Evolutionary conservation across 1,140 invertebrate genomes (phyloP).

Genomic region (Eupeodes corollae): DNA sequence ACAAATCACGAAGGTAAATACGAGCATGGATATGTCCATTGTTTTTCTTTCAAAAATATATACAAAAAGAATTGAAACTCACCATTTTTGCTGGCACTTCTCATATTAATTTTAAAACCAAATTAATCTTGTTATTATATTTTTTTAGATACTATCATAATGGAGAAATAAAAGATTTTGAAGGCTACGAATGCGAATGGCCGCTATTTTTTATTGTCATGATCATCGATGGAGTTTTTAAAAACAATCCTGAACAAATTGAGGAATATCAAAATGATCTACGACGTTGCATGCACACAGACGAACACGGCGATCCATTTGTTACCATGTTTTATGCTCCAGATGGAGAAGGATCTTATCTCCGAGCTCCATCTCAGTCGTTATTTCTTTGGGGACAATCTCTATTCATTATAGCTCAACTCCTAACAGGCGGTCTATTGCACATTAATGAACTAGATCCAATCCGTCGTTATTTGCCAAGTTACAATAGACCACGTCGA

Average conservation of each 20-base stretch:
- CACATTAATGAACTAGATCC: constrained; percentile 95
- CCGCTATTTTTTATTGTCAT: constrained; percentile 91
- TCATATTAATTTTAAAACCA: constrained; percentile 1
- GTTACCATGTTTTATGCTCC: constrained; percentile 80
- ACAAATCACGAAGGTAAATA: constrained; percentile 54
- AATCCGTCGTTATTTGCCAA: constrained; percentile 87
- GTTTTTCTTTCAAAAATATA: background rate
- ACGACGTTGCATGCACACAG: constrained; percentile 61
- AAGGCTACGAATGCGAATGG: constrained; percentile 96
- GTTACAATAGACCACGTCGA: constrained; percentile 82
- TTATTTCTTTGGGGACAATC: constrained; percentile 84
- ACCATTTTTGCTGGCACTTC: background rate
- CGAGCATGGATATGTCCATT: too few species aligned
- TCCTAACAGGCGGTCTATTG: constrained; percentile 77
- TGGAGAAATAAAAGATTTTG: constrained; percentile 75
- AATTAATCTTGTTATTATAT: background rate
- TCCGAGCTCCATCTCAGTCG: constrained; percentile 28
- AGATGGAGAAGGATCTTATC: constrained; percentile 47
- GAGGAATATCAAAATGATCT: constrained; percentile 82
- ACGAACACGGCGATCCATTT: constrained; percentile 74
- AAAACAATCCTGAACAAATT: constrained; percentile 78
- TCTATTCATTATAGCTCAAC: constrained; percentile 84
- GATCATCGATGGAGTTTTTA: constrained; percentile 91
- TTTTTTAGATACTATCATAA: constrained; percentile 45
- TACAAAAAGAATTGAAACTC: background rate